Conservation (phyloP, 2,888 invertebrate genomes). For the Punctoribates punctum region DNA sequence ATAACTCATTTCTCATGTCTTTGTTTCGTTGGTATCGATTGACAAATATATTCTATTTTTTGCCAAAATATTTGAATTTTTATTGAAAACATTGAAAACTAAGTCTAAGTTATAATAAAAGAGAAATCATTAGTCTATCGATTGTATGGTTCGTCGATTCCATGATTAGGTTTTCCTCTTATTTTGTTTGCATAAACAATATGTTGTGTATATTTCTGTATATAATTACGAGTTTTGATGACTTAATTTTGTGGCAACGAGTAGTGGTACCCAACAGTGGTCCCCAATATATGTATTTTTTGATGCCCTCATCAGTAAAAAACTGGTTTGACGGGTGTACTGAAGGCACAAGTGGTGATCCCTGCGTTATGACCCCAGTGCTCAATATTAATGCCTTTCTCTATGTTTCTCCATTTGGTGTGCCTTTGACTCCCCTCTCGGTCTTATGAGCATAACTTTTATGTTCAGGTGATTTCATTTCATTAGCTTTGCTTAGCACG, state of each 20-base stretch:
- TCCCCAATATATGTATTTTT: conserved; percentile 15
- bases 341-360: conserved; percentile 1
- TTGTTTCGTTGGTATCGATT: background rate
- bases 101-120: background rate
- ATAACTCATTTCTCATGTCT: background rate
- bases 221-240: conserved; percentile 36
- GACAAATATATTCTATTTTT: background rate
- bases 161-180: conserved; percentile 6
- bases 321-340: conserved; percentile 18
- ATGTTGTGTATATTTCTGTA: background rate
- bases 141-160: background rate
- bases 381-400: conserved; percentile 1
- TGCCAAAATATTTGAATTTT: background rate
- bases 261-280: background rate
- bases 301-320: conserved; percentile 20
- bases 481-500: conserved; percentile 33
- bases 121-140: background rate
- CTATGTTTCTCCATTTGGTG: background rate
- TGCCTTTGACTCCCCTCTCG: conserved; percentile 11
- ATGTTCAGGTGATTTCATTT: conserved; percentile 36
- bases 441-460: background rate
- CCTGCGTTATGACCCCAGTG: conserved; percentile 9
- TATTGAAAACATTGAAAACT: background rate
- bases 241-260: conserved; percentile 38
- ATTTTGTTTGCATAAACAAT: conserved; percentile 30